Conservation (phyloP, 2,888 invertebrate genomes). For the Pristionchus entomophagus region DNA sequence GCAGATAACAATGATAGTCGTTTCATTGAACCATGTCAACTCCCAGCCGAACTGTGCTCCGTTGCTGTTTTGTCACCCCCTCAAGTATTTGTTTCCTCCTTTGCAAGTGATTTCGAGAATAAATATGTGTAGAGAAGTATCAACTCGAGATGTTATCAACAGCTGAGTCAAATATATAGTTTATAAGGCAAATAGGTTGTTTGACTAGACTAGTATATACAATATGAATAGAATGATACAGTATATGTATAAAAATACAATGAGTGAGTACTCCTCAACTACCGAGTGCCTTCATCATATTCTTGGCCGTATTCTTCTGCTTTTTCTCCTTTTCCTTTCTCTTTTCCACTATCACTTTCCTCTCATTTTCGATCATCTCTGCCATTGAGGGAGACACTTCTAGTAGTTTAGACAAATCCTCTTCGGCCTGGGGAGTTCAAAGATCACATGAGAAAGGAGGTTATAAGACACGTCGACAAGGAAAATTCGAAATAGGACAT, state of each 20-base stretch:
- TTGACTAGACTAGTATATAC: slow-evolving; percentile 24
- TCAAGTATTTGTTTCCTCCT: neutral
- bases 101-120: neutral
- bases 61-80: no score
- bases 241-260: neutral
- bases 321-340: slow-evolving; percentile 54
- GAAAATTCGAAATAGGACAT: neutral
- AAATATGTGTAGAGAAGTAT: neutral
- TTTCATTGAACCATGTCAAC: no score
- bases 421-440: slow-evolving; percentile 62
- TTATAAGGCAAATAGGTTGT: slow-evolving; percentile 26
- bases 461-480: no score
- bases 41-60: no score
- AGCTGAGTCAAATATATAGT: neutral
- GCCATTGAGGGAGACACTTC: slow-evolving; percentile 57
- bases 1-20: no score
- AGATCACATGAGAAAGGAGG: neutral
- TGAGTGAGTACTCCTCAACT: neutral
- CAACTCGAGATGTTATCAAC: neutral
- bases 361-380: slow-evolving; percentile 58
- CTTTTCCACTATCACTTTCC: slow-evolving; percentile 54
- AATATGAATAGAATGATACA: neutral
- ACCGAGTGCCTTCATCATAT: slow-evolving; percentile 56
- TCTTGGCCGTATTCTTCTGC: slow-evolving; percentile 54
- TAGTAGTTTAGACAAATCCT: slow-evolving; percentile 63